These are phyloP conservation scores for Aradus depressus DNA, from an alignment of 2,888 invertebrate species.

Conservation along the genomic window DNA sequence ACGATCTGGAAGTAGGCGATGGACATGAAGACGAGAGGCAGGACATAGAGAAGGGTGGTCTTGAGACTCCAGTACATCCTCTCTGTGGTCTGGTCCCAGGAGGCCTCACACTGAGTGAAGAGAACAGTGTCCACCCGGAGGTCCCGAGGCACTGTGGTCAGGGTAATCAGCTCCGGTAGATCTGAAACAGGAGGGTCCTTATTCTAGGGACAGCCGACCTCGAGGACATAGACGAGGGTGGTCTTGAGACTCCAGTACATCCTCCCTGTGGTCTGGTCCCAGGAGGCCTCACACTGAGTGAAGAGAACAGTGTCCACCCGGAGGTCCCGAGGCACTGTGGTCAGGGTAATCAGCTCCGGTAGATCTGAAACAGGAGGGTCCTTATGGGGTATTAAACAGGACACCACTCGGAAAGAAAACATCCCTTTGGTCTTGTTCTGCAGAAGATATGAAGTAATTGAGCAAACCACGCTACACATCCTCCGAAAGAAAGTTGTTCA, in stretches of 20 bases:
- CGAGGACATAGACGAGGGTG: conserved; percentile 63
- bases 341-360: conserved; percentile 64
- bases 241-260: conserved; percentile 58
- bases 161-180: conserved; percentile 62
- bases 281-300: conserved; percentile 59
- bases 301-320: conserved; percentile 50
- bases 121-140: conserved; percentile 47
- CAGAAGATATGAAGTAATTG: too few relatives aligned
- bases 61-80: conserved; percentile 58
- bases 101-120: conserved; percentile 58
- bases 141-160: conserved; percentile 37
- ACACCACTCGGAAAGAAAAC: too few relatives aligned
- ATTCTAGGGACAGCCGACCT: too few relatives aligned
- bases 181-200: conserved; percentile 46
- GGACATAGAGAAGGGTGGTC: conserved; percentile 60
- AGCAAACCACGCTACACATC: too few relatives aligned
- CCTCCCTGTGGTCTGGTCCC: conserved; percentile 57
- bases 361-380: conserved; percentile 56
- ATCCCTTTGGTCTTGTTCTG: too few relatives aligned
- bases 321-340: conserved; percentile 34
- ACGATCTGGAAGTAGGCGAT: conserved; percentile 76
- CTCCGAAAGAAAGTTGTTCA: too few relatives aligned
- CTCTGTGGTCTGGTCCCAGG: conserved; percentile 59
- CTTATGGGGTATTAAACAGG: too few relatives aligned
- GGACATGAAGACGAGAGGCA: conserved; percentile 72